These are phyloP conservation scores for Maniola jurtina DNA, from an alignment of 1,140 invertebrate genomes.

Conservation along the genomic window DNA sequence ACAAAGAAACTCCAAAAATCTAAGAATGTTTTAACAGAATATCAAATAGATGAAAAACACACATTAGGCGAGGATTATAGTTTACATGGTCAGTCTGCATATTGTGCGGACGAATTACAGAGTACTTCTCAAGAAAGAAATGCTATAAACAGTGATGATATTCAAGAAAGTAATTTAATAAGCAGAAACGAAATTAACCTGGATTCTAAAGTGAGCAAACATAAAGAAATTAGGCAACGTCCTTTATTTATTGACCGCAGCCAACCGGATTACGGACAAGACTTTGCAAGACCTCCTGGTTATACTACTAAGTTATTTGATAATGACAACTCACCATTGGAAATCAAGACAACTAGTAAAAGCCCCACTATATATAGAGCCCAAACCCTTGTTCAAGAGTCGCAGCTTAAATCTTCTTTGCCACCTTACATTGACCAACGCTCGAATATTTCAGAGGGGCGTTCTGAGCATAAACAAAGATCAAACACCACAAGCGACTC, in stretches of 20 bases:
- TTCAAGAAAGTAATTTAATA: background rate
- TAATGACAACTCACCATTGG: constrained; percentile 28
- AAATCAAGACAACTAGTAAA: constrained; percentile 32
- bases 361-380: constrained; percentile 53
- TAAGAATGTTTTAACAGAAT: background rate
- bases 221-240: constrained; percentile 9
- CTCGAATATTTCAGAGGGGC: constrained; percentile 36
- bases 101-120: no score
- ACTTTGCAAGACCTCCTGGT: constrained; percentile 50
- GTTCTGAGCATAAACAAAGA: constrained; percentile 38
- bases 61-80: background rate
- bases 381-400: constrained; percentile 51
- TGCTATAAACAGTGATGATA: background rate
- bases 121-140: no score
- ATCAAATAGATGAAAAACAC: background rate
- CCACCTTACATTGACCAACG: constrained; percentile 33
- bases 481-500: constrained; percentile 55
- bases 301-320: constrained; percentile 52
- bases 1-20: no score
- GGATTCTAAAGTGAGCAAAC: background rate
- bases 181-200: background rate
- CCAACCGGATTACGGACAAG: constrained; percentile 48
- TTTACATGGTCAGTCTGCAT: no score
- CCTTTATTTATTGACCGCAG: constrained; percentile 50
- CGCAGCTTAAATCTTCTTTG: constrained; percentile 45